Evolutionary conservation across 2,888 invertebrate species (phyloP), one percentile per base, ranked within the genome.

Genomic region (Cataglyphis altisquamis): DNA sequence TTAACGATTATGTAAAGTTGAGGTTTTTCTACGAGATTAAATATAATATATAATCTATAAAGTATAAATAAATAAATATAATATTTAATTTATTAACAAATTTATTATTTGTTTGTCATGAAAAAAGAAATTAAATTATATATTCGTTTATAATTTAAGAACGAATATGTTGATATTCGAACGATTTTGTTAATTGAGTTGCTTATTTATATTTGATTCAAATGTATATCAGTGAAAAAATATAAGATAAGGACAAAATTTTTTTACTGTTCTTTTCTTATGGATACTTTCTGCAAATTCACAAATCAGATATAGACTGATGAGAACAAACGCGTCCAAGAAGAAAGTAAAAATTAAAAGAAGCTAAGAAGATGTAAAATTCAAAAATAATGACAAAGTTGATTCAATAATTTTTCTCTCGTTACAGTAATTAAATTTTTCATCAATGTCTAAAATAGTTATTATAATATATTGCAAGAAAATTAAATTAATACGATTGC

Each of bases 361-460:
- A 57, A 60, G 12, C 60, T 3, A 21, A 63, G n/a, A 4, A 32
- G 9, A 62, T 45, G n/a, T 0, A 45, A 32, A 6, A 45, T 64
- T 45, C 0, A 9, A 21, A 41, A 73, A 32, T 73, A 0, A 73
- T 0, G 1, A 8, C 4, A 29, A 73, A 73, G 6, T 5, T 25
- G 6, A 62, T 1, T 62, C 4, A 48, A 29, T 6, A 8, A n/a
- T 32, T 68, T 9, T 72, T 8, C 0, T 41, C 29, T 55, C 2
- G 9, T 68, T 32, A 10, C 12, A 8, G 1, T 70, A 60, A 73
- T 73, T n/a, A 73, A 62, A 62, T 72, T 10, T 60, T 72, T 39
- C 21, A 39, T 41, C 25, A 12, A 4, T 25, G 29, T 39, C 1
- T 41, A 5, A 73, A 29, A 62, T 29, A 29, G 12, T 41, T 41